phyloP scores from a whole-genome alignment of 2,113 vertebrate genomes.

The Pollachius pollachius region DNA sequence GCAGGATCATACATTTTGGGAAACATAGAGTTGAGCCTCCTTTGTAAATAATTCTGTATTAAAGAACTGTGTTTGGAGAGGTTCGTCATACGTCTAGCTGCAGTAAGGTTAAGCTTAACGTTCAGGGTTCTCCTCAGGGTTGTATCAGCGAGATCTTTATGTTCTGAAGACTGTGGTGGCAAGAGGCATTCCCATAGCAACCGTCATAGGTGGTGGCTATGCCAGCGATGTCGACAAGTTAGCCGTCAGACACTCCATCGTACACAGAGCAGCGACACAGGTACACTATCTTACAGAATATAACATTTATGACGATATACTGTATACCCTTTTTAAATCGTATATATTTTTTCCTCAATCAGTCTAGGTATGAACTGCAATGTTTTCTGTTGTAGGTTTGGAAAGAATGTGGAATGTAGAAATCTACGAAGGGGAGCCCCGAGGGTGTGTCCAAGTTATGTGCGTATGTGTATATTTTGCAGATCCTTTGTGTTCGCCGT shows the following conservation, averaged over 20 bases:
- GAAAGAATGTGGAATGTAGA: constrained; percentile 43
- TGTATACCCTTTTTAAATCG: background rate
- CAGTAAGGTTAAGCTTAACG: too few relatives aligned
- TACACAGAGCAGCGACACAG: constrained; percentile 66
- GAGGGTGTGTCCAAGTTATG: too few relatives aligned
- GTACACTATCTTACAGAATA: constrained; percentile 20
- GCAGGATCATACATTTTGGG: too few relatives aligned
- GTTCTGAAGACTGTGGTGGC: constrained; percentile 54
- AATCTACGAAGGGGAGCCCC: constrained; percentile 20
- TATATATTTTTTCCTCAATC: background rate
- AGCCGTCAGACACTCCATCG: constrained; percentile 61
- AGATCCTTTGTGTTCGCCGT: too few relatives aligned
- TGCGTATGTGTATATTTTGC: too few relatives aligned
- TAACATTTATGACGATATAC: background rate
- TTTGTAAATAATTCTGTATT: too few relatives aligned
- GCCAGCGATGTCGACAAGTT: constrained; percentile 53
- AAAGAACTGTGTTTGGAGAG: too few relatives aligned
- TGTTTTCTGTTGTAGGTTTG: constrained; percentile 53
- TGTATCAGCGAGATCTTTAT: constrained; percentile 60
- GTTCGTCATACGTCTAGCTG: too few relatives aligned
- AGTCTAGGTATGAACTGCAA: background rate
- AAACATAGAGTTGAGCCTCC: too few relatives aligned
- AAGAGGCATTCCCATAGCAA: constrained; percentile 52
- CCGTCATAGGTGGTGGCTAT: constrained; percentile 65
- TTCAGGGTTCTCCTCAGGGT: constrained; percentile 33